phyloP scores from a whole-genome alignment of 2,113 vertebrate species.

The Propithecus coquereli region DNA sequence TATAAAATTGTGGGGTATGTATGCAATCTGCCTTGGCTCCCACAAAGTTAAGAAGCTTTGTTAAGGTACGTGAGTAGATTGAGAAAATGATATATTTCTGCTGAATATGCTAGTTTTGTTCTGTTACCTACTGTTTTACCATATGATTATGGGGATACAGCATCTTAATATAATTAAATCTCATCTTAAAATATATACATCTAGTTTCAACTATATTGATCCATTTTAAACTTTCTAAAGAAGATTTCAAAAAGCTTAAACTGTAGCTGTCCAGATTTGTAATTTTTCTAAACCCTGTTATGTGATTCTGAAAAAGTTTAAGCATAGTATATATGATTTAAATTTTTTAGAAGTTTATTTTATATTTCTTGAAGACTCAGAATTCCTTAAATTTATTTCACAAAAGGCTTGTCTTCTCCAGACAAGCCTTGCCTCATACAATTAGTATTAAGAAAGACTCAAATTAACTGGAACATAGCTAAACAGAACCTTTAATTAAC shows the following conservation, averaged over 20 bases:
- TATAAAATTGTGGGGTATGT: neutral
- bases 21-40: neutral
- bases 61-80: neutral
- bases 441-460: conserved; percentile 55
- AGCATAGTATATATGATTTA: conserved; percentile 1
- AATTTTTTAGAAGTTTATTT: conserved; percentile 56
- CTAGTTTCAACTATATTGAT: neutral
- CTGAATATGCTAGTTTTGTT: neutral
- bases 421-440: conserved; percentile 43
- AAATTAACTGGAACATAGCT: conserved; percentile 49
- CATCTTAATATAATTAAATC: neutral
- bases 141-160: neutral
- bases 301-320: conserved; percentile 37
- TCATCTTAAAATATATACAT: neutral
- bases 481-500: conserved; percentile 62
- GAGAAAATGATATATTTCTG: neutral
- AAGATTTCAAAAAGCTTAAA: neutral
- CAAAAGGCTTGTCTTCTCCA: conserved; percentile 33
- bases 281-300: neutral
- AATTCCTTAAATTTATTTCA: conserved; percentile 36
- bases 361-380: conserved; percentile 20
- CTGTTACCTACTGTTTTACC: neutral
- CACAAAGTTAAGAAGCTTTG: conserved; percentile 22
- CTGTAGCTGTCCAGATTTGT: neutral
- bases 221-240: neutral